A percentile compares a stretch with the other conserved stretches of the same genome.
Evolutionary conservation across 2,888 invertebrate genomes (phyloP).

Genomic region (Allygus modestus): DNA sequence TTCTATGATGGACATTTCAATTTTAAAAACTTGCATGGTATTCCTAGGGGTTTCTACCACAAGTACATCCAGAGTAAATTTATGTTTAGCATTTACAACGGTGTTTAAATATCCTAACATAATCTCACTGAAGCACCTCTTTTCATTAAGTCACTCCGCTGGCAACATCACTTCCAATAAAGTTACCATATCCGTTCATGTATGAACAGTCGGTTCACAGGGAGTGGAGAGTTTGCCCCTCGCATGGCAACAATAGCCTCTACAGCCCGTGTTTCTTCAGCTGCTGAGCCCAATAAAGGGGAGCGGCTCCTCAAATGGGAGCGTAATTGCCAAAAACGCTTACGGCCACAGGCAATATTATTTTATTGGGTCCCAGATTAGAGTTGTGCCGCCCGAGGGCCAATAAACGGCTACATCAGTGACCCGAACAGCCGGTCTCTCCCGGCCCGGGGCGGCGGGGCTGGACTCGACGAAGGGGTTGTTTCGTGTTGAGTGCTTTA

Average conservation of each 20-base stretch:
- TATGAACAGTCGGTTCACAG: not conserved
- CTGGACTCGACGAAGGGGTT: not conserved
- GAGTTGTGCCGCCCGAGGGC: slow-evolving; percentile 11
- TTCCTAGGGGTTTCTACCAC: no score
- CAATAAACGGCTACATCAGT: slow-evolving; percentile 11
- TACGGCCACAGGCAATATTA: slow-evolving; percentile 40
- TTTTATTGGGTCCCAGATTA: slow-evolving; percentile 52
- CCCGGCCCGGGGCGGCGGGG: not conserved
- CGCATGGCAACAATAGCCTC: slow-evolving; percentile 5
- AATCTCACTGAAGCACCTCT: no score
- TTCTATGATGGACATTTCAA: no score
- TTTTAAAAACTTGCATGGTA: no score
- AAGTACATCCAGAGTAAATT: no score
- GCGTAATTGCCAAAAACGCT: slow-evolving; percentile 55
- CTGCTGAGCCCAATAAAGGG: slow-evolving; percentile 32
- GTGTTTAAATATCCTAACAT: no score
- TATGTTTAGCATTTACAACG: no score
- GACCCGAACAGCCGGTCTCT: not conserved
- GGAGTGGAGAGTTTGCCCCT: not conserved
- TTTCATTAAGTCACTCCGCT: not conserved
- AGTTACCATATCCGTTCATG: not conserved
- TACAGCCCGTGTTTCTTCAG: slow-evolving; percentile 34
- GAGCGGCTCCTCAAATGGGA: slow-evolving; percentile 48
- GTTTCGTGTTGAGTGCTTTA: no score
- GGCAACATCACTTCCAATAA: not conserved